Base-by-base conservation (phyloP, 2,113 vertebrate species). In the Danionella cerebrum region DNA sequence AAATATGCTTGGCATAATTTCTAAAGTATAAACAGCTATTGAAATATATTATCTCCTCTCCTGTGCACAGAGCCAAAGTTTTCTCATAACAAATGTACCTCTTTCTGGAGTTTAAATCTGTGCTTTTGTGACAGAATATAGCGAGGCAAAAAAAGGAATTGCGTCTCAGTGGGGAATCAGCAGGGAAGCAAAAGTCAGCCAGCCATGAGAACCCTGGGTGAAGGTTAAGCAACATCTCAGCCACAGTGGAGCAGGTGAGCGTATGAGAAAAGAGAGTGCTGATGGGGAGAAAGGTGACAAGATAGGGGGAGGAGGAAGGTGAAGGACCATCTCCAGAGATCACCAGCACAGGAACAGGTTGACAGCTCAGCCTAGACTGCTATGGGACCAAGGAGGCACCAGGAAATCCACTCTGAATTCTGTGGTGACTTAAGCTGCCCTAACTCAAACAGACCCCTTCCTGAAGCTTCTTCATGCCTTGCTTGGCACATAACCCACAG, bases 221-320 rank as follows among this genome's bases (percentile, higher is more conserved):
- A 41, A 57, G 62, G 41, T 50, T 55, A 50, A 58, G 51, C 31
- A 38, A 44, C 41, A 42, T 31, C 42, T 65, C 52, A 47, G 27
- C 47, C 51, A 60, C 54, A 54, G 19, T 1, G 3, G 25, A 44
- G 41, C 29, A 27, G 35, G 47, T 29, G 42, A 39, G 18, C 8
- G 45, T 22, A 35, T 31, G 16, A 44, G 16, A 16, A 58, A 47
- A 35, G 67, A 59, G 62, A 47, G 44, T 16, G 12, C 19, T 63
- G 31, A 62, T 70, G 44, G 29, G 60, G 39, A 65, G 72, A 39
- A 18, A 59, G 60, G 58, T 58, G 65, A 74, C 59, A 65, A 50
- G 18, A 55, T n/a, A 11, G 27, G 27, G 35, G 60, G 21, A 45
- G 12, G 41, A 50, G 19, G 19, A 44, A 50, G 71, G 27, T 36